Conservation (phyloP, 1,140 invertebrate genomes). For the Leguminivora glycinivorella region DNA sequence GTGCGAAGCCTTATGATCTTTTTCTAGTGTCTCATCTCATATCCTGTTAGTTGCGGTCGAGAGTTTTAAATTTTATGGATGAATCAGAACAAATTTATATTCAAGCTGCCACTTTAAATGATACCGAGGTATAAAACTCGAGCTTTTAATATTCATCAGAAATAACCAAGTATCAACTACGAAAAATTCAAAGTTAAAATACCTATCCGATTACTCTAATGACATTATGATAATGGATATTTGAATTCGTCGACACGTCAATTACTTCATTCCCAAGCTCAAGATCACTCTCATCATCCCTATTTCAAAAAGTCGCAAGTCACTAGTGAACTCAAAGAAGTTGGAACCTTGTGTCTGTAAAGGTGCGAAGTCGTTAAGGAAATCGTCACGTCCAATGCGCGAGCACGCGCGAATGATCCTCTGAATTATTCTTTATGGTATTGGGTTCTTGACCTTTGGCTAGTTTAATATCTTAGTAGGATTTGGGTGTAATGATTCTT, state of each 20-base stretch:
- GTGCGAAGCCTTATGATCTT: too few species aligned
- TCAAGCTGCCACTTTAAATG: too few species aligned
- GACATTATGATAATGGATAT: not conserved
- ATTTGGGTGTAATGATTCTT: not conserved
- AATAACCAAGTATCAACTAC: too few species aligned
- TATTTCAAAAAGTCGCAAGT: not conserved
- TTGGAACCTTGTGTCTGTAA: not conserved
- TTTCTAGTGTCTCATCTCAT: too few species aligned
- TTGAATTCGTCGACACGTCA: not conserved
- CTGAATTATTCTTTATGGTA: not conserved
- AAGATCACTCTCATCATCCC: not conserved
- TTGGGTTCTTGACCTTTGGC: constrained; percentile 9
- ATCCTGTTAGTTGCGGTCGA: too few species aligned
- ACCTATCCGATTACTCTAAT: not conserved
- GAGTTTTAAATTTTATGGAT: too few species aligned
- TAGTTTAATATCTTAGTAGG: not conserved
- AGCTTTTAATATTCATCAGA: too few species aligned
- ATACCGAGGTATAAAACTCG: too few species aligned
- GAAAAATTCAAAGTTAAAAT: not conserved
- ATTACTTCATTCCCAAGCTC: constrained; percentile 9
- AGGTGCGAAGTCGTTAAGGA: not conserved
- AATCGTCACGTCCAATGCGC: constrained; percentile 5
- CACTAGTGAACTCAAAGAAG: not conserved
- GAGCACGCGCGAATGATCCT: not conserved
- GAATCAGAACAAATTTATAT: too few species aligned